These are phyloP conservation scores for Podarcis siculus DNA, from an alignment of 2,797 vertebrate genomes.

Conservation along the genomic window DNA sequence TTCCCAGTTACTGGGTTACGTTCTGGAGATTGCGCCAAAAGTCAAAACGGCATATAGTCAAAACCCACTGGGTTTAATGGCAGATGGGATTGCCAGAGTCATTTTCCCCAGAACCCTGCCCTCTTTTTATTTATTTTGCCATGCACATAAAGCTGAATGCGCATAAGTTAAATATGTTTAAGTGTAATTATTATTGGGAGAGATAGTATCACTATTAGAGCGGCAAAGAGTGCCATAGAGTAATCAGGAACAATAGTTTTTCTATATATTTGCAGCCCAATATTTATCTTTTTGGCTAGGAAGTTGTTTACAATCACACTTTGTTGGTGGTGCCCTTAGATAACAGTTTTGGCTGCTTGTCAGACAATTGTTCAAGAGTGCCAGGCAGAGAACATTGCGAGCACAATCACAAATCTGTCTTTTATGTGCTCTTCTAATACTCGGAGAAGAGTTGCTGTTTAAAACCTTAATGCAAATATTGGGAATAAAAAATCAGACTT, in stretches of 20 bases:
- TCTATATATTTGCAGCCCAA: neutral
- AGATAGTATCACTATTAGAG: neutral
- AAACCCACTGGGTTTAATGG: too few species aligned
- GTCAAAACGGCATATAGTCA: too few species aligned
- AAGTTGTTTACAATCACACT: neutral
- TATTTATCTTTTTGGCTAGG: neutral
- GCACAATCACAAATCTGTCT: neutral
- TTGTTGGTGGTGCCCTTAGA: neutral
- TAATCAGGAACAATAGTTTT: neutral
- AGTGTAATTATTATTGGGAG: neutral
- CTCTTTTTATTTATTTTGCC: too few species aligned
- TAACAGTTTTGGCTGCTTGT: slow-evolving; percentile 7
- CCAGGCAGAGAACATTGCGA: slow-evolving; percentile 9
- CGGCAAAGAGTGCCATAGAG: neutral
- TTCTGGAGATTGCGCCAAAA: too few species aligned
- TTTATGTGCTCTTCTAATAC: neutral
- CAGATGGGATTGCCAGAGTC: too few species aligned
- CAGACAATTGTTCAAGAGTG: neutral
- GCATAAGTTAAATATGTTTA: too few species aligned
- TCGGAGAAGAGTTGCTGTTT: neutral
- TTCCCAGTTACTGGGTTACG: too few species aligned
- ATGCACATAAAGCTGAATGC: too few species aligned
- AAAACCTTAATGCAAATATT: rapidly evolving
- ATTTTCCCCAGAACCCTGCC: too few species aligned
- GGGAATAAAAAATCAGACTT: neutral